Conservation (phyloP, 2,797 vertebrate genomes). For the Helicolenus hilgendorfi region DNA sequence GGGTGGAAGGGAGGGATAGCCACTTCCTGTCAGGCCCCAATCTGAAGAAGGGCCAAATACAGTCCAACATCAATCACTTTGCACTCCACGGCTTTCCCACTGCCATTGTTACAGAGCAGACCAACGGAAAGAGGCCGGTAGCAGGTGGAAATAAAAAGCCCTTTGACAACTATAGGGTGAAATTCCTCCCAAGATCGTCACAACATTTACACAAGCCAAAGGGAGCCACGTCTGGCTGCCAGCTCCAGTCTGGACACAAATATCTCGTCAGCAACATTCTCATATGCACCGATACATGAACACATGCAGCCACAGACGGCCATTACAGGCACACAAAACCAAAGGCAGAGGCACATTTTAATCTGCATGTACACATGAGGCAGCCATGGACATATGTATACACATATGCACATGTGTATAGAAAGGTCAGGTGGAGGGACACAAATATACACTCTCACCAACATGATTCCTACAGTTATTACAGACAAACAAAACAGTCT, state of each 20-base stretch:
- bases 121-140: slow-evolving; percentile 90
- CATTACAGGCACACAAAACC: background rate
- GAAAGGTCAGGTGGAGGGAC: background rate
- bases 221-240: slow-evolving; percentile 61
- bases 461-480: background rate
- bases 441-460: background rate
- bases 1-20: slow-evolving; percentile 77
- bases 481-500: background rate
- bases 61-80: slow-evolving; percentile 89
- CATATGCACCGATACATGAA: slow-evolving; percentile 27
- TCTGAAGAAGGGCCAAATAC: slow-evolving; percentile 90
- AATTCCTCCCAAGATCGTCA: slow-evolving; percentile 81
- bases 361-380: background rate
- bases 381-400: slow-evolving; percentile 4
- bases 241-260: slow-evolving; percentile 41
- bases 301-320: slow-evolving; percentile 4
- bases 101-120: slow-evolving; percentile 91
- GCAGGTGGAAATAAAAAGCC: slow-evolving; percentile 91
- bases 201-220: slow-evolving; percentile 84
- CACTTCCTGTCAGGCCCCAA: slow-evolving; percentile 86
- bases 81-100: slow-evolving; percentile 85
- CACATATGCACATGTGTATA: slow-evolving; percentile 3
- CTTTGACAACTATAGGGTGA: slow-evolving; percentile 84
- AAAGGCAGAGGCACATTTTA: background rate
- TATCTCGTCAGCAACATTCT: slow-evolving; percentile 55